A percentile compares a stretch with the other conserved stretches of the same genome.
These are phyloP conservation scores for Argentina silus DNA, from an alignment of 2,797 vertebrate genomes.

Conservation along the genomic window DNA sequence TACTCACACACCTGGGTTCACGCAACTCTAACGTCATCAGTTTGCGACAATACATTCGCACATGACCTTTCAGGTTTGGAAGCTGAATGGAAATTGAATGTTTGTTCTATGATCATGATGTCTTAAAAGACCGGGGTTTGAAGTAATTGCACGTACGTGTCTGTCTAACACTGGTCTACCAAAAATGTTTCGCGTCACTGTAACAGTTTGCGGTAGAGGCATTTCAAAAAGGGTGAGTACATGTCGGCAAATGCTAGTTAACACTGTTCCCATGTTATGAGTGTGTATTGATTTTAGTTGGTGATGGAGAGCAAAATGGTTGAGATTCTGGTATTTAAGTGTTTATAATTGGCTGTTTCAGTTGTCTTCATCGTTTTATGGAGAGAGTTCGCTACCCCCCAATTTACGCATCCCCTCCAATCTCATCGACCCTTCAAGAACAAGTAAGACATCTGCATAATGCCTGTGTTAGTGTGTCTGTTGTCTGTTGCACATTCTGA, in stretches of 20 bases:
- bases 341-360: slow-evolving; percentile 33
- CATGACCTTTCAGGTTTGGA: slow-evolving; percentile 11
- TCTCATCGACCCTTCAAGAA: slow-evolving; percentile 69
- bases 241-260: not conserved
- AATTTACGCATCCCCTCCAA: slow-evolving; percentile 78
- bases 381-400: slow-evolving; percentile 66
- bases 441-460: slow-evolving; percentile 60
- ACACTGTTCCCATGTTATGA: not conserved
- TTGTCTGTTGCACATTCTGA: too few species aligned
- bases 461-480: not conserved
- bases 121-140: not conserved
- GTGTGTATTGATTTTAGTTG: not conserved
- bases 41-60: not conserved
- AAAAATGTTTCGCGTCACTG: slow-evolving; percentile 55
- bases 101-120: not conserved
- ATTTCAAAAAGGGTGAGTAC: slow-evolving; percentile 57
- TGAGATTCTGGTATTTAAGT: too few species aligned
- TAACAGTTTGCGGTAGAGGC: slow-evolving; percentile 47
- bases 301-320: not conserved
- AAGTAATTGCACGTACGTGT: not conserved
- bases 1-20: not conserved
- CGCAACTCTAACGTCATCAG: not conserved
- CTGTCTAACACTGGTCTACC: not conserved
- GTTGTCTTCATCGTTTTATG: slow-evolving; percentile 71
- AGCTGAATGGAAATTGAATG: slow-evolving; percentile 1